Evolutionary conservation across 2,797 vertebrate genomes (phyloP).

Genomic region (Scyliorhinus canicula): DNA sequence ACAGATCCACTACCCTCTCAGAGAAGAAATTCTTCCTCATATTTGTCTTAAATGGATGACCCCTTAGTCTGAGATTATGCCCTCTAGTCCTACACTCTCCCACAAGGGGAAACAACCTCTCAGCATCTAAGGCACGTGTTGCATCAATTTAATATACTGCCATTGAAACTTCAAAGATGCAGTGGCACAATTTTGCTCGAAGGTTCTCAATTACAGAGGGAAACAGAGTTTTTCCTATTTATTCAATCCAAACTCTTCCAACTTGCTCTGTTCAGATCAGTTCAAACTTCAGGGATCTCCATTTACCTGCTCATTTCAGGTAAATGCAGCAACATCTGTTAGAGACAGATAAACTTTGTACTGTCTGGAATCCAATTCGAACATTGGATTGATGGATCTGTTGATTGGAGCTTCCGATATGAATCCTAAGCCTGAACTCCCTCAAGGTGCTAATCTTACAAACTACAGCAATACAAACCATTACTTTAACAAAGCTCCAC

Average conservation of each 20-base stretch:
- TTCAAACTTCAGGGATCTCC: conserved; percentile 19
- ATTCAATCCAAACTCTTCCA: neutral
- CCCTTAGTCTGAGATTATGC: no score
- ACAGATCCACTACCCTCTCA: no score
- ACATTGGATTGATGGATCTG: neutral
- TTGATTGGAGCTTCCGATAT: neutral
- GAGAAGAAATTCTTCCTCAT: no score
- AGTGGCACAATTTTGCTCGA: neutral
- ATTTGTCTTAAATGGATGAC: no score
- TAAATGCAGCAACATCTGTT: neutral
- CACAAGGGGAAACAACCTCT: no score
- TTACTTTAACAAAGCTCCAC: neutral
- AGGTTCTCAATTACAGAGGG: neutral
- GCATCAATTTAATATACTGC: neutral
- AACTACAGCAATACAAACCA: conserved; percentile 17
- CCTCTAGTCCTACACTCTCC: no score
- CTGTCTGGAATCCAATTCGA: neutral
- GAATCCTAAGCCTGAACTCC: neutral
- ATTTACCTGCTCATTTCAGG: neutral
- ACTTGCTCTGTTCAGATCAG: neutral
- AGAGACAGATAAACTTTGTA: conserved; percentile 2
- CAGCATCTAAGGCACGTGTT: neutral
- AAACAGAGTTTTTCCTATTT: neutral
- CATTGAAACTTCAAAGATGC: neutral
- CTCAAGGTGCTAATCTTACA: conserved; percentile 18